These are phyloP conservation scores for Danionella cerebrum DNA, from an alignment of 2,113 vertebrate genomes.

Conservation along the genomic window DNA sequence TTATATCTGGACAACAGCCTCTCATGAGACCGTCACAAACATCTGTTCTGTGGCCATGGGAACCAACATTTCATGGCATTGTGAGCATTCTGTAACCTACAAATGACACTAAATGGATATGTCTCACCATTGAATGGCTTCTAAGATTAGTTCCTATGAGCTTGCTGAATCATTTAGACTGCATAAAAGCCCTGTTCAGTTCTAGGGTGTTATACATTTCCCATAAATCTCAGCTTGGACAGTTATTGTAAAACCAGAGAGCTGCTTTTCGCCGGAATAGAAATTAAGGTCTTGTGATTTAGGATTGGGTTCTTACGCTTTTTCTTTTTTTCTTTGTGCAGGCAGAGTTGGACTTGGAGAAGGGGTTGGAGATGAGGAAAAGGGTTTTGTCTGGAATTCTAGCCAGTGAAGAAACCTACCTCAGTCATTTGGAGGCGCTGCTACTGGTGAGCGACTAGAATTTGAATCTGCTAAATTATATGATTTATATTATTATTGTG, in stretches of 20 bases:
- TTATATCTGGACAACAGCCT: conserved; percentile 3
- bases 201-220: not conserved
- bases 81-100: conserved; percentile 12
- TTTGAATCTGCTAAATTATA: not conserved
- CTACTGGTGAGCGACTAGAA: conserved; percentile 75
- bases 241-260: conserved; percentile 5
- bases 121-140: not conserved
- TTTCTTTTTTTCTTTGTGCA: conserved; percentile 42
- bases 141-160: not conserved
- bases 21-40: conserved; percentile 29
- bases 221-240: not conserved
- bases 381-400: conserved; percentile 96
- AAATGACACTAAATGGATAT: conserved; percentile 25
- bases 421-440: conserved; percentile 92
- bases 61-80: conserved; percentile 37
- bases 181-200: conserved; percentile 2
- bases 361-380: conserved; percentile 96
- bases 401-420: conserved; percentile 91
- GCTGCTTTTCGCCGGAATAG: not conserved
- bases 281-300: conserved; percentile 13
- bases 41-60: conserved; percentile 50
- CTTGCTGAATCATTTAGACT: not conserved
- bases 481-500: too few species aligned
- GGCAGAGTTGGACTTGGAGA: conserved; percentile 91
- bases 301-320: not conserved